Conservation (phyloP, 2,797 vertebrate species). For the Danio kyathit region DNA sequence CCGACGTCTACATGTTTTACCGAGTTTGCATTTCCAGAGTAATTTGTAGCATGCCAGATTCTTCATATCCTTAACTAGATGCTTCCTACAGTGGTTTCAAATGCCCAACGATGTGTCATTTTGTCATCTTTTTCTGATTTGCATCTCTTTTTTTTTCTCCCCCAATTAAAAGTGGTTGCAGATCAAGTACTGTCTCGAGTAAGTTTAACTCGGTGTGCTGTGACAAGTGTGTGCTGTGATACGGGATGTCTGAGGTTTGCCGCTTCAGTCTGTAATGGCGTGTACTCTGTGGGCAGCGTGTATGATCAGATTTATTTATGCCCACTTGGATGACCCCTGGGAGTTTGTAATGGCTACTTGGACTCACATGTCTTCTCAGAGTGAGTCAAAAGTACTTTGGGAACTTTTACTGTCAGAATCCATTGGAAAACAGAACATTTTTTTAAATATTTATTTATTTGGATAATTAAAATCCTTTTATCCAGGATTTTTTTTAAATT, state of each 20-base stretch:
- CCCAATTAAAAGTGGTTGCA: constrained; percentile 28
- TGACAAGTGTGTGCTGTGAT: constrained; percentile 17
- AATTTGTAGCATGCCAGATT: constrained; percentile 7
- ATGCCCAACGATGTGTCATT: not conserved
- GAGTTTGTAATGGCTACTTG: constrained; percentile 34
- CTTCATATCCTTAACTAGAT: not conserved
- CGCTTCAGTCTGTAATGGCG: constrained; percentile 2
- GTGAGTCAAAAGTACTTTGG: constrained; percentile 13
- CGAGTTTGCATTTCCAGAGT: not conserved
- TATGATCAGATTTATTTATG: constrained; percentile 38
- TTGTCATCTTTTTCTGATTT: constrained; percentile 25
- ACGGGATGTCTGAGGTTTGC: not conserved
- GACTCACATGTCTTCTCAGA: constrained; percentile 19
- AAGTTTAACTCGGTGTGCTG: constrained; percentile 21
- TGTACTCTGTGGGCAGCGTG: constrained; percentile 32
- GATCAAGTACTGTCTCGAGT: constrained; percentile 15
- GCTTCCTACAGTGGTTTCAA: not conserved
- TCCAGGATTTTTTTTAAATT: no score
- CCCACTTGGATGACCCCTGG: constrained; percentile 36
- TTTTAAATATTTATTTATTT: no score
- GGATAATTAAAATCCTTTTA: no score
- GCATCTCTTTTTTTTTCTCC: not conserved
- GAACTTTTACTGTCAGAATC: not conserved
- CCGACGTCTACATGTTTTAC: constrained; percentile 6
- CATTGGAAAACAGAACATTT: not conserved